phyloP scores from a whole-genome alignment of 1,140 invertebrate species.

The Bilobella aurantiaca region DNA sequence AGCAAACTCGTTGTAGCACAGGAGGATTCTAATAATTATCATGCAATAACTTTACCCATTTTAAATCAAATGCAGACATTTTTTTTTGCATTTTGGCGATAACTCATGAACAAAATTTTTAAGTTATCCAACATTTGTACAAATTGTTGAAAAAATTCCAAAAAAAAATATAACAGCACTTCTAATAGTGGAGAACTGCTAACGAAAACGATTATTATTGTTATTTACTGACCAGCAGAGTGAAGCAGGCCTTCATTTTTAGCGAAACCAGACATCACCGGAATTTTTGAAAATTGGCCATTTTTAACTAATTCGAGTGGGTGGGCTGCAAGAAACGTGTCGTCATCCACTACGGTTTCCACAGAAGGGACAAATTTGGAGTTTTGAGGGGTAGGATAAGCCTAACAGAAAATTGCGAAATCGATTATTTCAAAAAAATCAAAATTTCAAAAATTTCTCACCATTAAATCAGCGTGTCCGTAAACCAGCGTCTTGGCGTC shows the following conservation, averaged over 20 bases:
- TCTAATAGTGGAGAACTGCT: no score
- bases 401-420: background rate
- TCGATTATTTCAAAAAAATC: background rate
- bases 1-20: no score
- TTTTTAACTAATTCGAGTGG: slow-evolving; percentile 37
- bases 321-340: slow-evolving; percentile 41
- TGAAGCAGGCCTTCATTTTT: slow-evolving; percentile 32
- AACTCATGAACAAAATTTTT: background rate
- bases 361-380: slow-evolving; percentile 22
- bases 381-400: background rate
- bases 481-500: slow-evolving; percentile 3
- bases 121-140: background rate
- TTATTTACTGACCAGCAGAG: slow-evolving; percentile 8
- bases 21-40: background rate
- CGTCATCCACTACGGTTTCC: slow-evolving; percentile 43
- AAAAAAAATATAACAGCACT: no score
- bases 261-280: slow-evolving; percentile 51
- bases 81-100: background rate
- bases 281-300: slow-evolving; percentile 45
- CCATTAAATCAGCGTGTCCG: slow-evolving; percentile 38
- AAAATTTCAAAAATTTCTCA: slow-evolving; percentile 2
- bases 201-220: background rate
- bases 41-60: no score
- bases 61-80: no score
- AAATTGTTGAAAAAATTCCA: no score